These are phyloP conservation scores for Mythimna vitellina DNA, from an alignment of 2,888 invertebrate genomes.

Conservation along the genomic window DNA sequence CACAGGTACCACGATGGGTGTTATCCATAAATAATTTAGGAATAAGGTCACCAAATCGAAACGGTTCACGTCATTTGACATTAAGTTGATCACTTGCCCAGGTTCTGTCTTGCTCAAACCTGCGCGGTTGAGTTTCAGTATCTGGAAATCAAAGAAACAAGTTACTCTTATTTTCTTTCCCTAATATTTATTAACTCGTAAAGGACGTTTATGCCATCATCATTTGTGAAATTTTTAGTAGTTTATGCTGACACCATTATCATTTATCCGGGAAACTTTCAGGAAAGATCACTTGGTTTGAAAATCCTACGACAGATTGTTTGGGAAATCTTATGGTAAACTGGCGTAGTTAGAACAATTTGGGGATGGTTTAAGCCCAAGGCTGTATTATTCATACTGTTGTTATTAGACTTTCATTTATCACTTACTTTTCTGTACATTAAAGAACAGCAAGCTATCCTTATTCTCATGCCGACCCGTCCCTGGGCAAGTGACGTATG, in stretches of 20 bases:
- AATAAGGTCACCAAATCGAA: slow-evolving; percentile 94
- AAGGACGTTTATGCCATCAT: neutral
- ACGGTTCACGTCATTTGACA: slow-evolving; percentile 96
- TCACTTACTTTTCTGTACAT: slow-evolving; percentile 94
- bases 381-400: neutral
- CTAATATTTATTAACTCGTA: neutral
- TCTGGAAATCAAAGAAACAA: slow-evolving; percentile 70
- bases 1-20: slow-evolving; percentile 93
- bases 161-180: too few species aligned
- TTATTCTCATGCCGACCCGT: slow-evolving; percentile 94
- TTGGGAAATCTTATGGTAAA: neutral
- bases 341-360: neutral
- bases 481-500: slow-evolving; percentile 89
- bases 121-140: slow-evolving; percentile 87
- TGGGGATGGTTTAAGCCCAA: neutral
- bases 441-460: slow-evolving; percentile 94
- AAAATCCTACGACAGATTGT: neutral
- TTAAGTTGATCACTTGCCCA: slow-evolving; percentile 95
- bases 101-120: slow-evolving; percentile 92
- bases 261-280: neutral
- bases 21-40: slow-evolving; percentile 95
- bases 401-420: neutral
- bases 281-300: neutral
- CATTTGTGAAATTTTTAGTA: neutral
- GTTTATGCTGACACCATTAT: neutral